These are phyloP conservation scores for Drosophila recens DNA, from an alignment of 2,888 invertebrate species.

Conservation along the genomic window DNA sequence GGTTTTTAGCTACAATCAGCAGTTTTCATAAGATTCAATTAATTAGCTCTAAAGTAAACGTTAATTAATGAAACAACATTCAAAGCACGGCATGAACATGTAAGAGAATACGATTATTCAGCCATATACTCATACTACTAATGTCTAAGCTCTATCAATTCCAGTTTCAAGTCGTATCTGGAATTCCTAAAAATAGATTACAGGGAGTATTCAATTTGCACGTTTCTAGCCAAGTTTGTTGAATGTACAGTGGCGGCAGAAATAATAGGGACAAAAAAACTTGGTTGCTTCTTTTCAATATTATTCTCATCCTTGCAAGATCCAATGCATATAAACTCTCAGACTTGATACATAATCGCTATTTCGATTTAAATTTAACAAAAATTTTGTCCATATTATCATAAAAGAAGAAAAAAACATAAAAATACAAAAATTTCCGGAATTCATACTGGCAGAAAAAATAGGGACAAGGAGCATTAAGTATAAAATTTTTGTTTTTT, in stretches of 20 bases:
- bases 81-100: background rate
- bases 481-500: no score
- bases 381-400: no score
- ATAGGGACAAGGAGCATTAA: no score
- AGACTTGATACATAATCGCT: no score
- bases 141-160: background rate
- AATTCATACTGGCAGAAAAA: no score
- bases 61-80: slow-evolving; percentile 6
- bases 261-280: no score
- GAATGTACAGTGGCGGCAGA: background rate
- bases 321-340: no score
- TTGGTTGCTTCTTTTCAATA: no score
- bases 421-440: no score
- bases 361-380: no score
- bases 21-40: slow-evolving; percentile 7
- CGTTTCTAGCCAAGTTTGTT: slow-evolving; percentile 1
- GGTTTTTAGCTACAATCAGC: background rate
- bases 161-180: slow-evolving; percentile 16
- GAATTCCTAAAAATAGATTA: slow-evolving; percentile 12
- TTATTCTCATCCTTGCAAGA: no score
- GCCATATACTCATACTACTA: background rate
- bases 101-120: slow-evolving; percentile 1
- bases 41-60: slow-evolving; percentile 7
- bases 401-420: no score
- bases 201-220: slow-evolving; percentile 4